These are phyloP conservation scores for Psilanteris sp. DNA, from an alignment of 1,140 invertebrate species.

Conservation along the genomic window DNA sequence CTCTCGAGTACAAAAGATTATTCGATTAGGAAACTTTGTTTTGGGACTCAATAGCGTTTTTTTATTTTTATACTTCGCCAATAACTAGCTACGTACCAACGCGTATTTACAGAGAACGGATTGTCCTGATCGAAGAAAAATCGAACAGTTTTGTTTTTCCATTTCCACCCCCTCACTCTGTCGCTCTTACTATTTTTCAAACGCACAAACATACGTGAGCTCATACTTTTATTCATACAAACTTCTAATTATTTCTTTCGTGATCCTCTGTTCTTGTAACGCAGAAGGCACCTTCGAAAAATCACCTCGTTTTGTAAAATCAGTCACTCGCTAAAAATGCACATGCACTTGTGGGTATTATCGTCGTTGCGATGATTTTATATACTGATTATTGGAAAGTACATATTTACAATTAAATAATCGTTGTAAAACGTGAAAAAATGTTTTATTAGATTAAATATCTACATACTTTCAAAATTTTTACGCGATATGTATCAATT, in stretches of 20 bases:
- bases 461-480: slow-evolving; percentile 12
- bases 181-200: slow-evolving; percentile 20
- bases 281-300: slow-evolving; percentile 80
- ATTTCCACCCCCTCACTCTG: slow-evolving; percentile 1
- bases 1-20: slow-evolving; percentile 42
- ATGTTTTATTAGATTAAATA: background rate
- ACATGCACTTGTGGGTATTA: slow-evolving; percentile 17
- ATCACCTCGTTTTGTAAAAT: slow-evolving; percentile 69
- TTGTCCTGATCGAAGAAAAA: slow-evolving; percentile 33
- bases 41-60: slow-evolving; percentile 11
- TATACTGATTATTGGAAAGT: too few species aligned
- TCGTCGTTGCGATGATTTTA: slow-evolving; percentile 36
- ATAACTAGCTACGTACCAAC: slow-evolving; percentile 30
- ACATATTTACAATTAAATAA: background rate
- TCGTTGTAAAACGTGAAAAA: slow-evolving; percentile 24
- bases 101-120: slow-evolving; percentile 50
- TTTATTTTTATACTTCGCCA: slow-evolving; percentile 16
- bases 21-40: slow-evolving; percentile 25
- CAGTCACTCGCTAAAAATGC: slow-evolving; percentile 52
- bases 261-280: slow-evolving; percentile 50
- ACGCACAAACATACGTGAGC: too few species aligned
- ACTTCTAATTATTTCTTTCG: slow-evolving; percentile 23
- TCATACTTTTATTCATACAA: too few species aligned
- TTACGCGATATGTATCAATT: slow-evolving; percentile 14
- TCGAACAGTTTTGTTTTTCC: slow-evolving; percentile 19